Percentiles rank a stretch among this genome's conserved stretches.
phyloP scores from a whole-genome alignment of 92 coral and sea anemone genomes.

The Zoanthus gigantus region DNA sequence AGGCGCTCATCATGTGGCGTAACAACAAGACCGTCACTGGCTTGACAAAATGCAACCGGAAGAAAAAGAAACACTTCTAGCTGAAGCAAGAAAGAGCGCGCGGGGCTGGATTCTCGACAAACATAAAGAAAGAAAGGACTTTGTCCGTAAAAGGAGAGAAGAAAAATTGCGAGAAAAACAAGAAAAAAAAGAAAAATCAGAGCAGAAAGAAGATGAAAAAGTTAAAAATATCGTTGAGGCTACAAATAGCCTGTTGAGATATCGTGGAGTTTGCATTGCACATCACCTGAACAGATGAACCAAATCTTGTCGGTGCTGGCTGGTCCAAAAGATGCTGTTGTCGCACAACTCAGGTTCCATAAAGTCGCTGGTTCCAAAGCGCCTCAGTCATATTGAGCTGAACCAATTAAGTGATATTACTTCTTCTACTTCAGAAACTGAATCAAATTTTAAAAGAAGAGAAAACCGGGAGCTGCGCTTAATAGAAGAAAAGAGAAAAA shows the following conservation, averaged over 20 bases:
- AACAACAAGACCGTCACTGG: conserved; percentile 9
- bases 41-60: neutral
- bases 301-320: neutral
- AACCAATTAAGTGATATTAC: too few relatives aligned
- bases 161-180: conserved; percentile 6
- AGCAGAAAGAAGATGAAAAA: conserved; percentile 3
- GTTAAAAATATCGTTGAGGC: neutral
- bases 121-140: neutral
- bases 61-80: neutral
- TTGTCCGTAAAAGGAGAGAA: conserved; percentile 4
- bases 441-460: neutral
- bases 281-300: neutral
- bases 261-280: conserved; percentile 13
- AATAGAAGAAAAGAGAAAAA: neutral
- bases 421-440: neutral
- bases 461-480: neutral
- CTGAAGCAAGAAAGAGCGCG: neutral
- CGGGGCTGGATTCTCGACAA: conserved; percentile 2
- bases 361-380: conserved; percentile 4
- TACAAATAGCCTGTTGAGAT: neutral
- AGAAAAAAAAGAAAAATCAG: neutral
- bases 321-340: neutral
- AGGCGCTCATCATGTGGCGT: neutral
- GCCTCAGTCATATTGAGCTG: neutral
- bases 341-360: conserved; percentile 4